phyloP scores from a whole-genome alignment of 1,140 invertebrate genomes.

The Nephila pilipes region DNA sequence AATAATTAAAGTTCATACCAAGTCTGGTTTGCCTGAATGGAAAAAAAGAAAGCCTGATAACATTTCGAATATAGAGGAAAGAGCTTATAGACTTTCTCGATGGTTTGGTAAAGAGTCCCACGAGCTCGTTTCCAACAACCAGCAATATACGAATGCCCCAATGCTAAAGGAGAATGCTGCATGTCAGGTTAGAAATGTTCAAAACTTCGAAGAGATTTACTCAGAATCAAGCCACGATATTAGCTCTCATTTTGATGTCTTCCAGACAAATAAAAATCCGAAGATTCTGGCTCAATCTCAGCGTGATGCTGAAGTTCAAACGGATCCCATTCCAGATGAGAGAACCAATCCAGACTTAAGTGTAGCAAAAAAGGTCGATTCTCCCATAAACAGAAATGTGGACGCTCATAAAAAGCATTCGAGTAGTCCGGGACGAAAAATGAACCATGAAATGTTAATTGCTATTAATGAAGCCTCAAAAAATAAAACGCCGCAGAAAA shows the following conservation, averaged over 20 bases:
- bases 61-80: constrained; percentile 8
- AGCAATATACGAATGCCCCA: too few species aligned
- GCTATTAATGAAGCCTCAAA: too few species aligned
- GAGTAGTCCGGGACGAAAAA: not conserved
- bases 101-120: not conserved
- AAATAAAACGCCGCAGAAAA: not conserved
- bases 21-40: not conserved
- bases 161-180: not conserved
- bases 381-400: not conserved
- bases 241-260: not conserved
- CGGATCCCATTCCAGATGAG: not conserved
- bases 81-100: not conserved
- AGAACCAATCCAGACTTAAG: not conserved
- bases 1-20: not conserved
- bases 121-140: not conserved
- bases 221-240: not conserved
- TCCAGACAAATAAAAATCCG: not conserved
- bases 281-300: not conserved
- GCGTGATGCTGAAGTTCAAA: not conserved
- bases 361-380: not conserved
- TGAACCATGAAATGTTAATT: not conserved
- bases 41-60: not conserved
- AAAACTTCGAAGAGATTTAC: not conserved
- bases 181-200: too few species aligned
- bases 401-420: too few species aligned